Evolutionary conservation across 2,888 invertebrate genomes (phyloP).

Genomic region (Mylabris sibirica): DNA sequence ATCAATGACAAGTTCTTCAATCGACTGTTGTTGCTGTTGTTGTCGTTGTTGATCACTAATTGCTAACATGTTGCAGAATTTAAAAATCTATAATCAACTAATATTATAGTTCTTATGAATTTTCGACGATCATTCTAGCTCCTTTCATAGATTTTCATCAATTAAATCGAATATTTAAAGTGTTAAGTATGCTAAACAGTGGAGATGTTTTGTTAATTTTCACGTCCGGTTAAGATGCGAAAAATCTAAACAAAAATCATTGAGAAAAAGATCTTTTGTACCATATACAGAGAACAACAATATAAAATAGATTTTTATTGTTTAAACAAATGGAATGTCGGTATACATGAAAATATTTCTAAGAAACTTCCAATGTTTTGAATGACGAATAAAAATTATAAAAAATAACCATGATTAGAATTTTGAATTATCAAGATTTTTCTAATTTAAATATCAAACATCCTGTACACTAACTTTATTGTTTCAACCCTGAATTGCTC

Average conservation of each 20-base stretch:
- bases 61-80: conserved; percentile 2
- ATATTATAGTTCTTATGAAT: neutral
- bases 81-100: neutral
- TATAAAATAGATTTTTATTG: neutral
- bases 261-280: neutral
- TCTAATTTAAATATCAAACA: neutral
- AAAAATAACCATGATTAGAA: neutral
- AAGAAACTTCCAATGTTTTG: neutral
- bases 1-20: conserved; percentile 25
- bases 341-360: conserved; percentile 7
- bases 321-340: conserved; percentile 6
- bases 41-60: conserved; percentile 7
- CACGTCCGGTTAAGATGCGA: neutral
- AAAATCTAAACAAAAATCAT: neutral
- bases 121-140: neutral
- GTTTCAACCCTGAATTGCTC: neutral
- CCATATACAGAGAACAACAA: neutral
- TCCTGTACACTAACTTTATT: neutral
- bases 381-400: conserved; percentile 2
- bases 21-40: conserved; percentile 1
- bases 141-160: neutral
- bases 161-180: neutral
- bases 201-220: conserved; percentile 2
- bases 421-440: neutral
- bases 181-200: neutral